phyloP scores from a whole-genome alignment of 2,797 vertebrate species.

The Chromobotia macracanthus region DNA sequence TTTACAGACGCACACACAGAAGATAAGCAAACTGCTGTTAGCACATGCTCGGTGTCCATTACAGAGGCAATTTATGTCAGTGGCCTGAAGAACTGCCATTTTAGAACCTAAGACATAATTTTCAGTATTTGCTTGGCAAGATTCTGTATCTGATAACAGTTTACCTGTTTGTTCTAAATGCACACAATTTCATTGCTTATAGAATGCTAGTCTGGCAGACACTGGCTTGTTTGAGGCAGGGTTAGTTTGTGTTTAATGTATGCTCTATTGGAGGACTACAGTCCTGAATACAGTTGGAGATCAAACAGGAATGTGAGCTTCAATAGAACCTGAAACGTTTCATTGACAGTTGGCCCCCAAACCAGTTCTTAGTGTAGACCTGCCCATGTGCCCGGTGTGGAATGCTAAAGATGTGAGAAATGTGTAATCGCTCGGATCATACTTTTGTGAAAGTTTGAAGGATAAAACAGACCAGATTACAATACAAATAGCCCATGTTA shows the following conservation, averaged over 20 bases:
- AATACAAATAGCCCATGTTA: neutral
- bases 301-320: neutral
- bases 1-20: slow-evolving; percentile 22
- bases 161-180: too few relatives aligned
- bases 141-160: too few relatives aligned
- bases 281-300: neutral
- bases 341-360: slow-evolving; percentile 1
- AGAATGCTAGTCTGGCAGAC: too few relatives aligned
- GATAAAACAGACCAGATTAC: neutral
- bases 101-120: too few relatives aligned
- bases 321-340: neutral
- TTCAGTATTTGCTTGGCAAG: too few relatives aligned
- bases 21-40: neutral
- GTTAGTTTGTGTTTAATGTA: neutral
- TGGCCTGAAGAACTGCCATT: too few relatives aligned
- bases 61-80: too few relatives aligned
- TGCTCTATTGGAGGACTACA: neutral
- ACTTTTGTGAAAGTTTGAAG: neutral
- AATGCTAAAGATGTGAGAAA: slow-evolving; percentile 21
- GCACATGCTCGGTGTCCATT: neutral
- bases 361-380: slow-evolving; percentile 10
- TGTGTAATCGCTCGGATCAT: neutral
- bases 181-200: too few relatives aligned
- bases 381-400: neutral
- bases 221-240: neutral